Evolutionary conservation across 2,113 vertebrate species (phyloP), one percentile per base, ranked within the genome.

Genomic region (Dromas ardeola): DNA sequence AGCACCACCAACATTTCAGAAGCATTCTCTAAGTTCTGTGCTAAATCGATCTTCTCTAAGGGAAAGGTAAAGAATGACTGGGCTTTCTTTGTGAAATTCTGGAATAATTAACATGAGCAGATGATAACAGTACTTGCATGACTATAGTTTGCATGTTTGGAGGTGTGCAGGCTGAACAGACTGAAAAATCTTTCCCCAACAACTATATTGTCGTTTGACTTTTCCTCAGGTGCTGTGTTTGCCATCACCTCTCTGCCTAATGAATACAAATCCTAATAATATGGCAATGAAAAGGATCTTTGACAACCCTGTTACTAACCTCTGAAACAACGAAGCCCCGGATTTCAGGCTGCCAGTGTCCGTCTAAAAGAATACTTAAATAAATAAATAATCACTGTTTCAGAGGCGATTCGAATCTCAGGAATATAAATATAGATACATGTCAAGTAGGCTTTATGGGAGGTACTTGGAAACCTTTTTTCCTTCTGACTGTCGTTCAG

Each of bases 31-130:
- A 23, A 99, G 98, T 87, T 98, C 98, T 83, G 97, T 98, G 83
- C 96, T 99, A 86, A 98, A 95, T 76, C 97, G 96, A 77, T 97
- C 96, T 52, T 99, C 99, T 97, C 98, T 99, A 89, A 98, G 98
- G 97, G 99, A 99, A 97, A 99, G 99, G 99, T 99, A 98, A 96
- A 66, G 61, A 38, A 96, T 70, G 61, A 40, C 67, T 30, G 82
- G 29, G 10, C 25, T 72, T 92, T 67, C 58, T n/a, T 83, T 43
- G 38, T 70, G 84, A 32, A 70, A 50, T 45, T 73, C n/a, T 82
- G 53, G 25, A 70, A 7, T 58, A 9, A 11, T 52, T 69, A 66
- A 27, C 4, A 2, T 16, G n/a, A 71, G 34, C 47, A 62, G 27
- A 13, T 90, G 27, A 11, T 42, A 67, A 29, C 30, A 63, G 15